Base-by-base conservation (phyloP, 2,113 vertebrate species). In the Takifugu flavidus region DNA sequence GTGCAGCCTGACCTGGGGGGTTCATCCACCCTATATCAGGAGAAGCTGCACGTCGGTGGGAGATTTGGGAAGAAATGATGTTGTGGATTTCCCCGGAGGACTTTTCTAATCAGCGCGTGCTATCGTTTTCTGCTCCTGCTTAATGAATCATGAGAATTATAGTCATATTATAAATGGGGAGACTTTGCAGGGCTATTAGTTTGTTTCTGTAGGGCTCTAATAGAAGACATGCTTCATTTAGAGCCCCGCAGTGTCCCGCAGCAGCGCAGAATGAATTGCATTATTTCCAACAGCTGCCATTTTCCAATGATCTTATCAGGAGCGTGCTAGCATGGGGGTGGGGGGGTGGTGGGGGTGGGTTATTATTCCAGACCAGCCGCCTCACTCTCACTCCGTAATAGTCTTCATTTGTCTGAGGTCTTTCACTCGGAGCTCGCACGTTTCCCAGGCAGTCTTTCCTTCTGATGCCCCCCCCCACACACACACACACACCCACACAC, bases 61-160 rank as follows among this genome's bases (percentile, higher is more conserved):
- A 94, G 76, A 93, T 89, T 94, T 91, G 84, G 86, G 84, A 89
- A 94, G 91, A 94, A 94, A 94, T 89, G 91, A 93, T 91, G 91
- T 92, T 92, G 86, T 89, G 91, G 85, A 88, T 93, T 95, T 96
- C 94, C 90, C 88, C 66, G 0, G 82, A 92, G 92, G 92, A 92
- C 88, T 88, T 83, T 93, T 92, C 93, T 89, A 92, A 87, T 92
- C 86, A 90, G 93, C 90, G 93, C 92, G 92, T 90, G 91, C 91
- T 91, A 96, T 95, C 93, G 92, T 95, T 98, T 97, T 94, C 92
- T 92, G 94, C 94, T 93, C 92, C 93, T 95, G 95, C 92, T 96
- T 97, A 99, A 99, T 99, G 96, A 98, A 99, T 99, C 96, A 98
- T 99, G 93, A 89, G 95, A 98, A 98, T 99, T 96, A 96, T 89